These are phyloP conservation scores for Listrodromus nycthemerus DNA, from an alignment of 2,888 invertebrate species.

Conservation along the genomic window DNA sequence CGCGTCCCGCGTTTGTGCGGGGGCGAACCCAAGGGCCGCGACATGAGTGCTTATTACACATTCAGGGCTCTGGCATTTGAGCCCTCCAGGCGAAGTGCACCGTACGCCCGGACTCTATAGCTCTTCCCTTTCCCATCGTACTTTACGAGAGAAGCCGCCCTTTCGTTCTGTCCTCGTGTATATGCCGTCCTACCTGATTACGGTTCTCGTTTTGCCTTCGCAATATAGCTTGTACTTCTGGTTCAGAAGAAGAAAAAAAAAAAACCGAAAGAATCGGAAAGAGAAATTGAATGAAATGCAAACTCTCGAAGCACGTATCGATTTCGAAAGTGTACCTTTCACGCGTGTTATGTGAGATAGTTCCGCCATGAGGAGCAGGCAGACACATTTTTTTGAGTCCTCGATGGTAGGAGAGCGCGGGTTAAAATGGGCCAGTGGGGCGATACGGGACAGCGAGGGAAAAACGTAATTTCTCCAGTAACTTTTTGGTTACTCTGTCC, in stretches of 20 bases:
- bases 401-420: neutral
- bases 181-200: conserved; percentile 9
- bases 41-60: conserved; percentile 81
- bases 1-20: conserved; percentile 27
- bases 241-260: neutral
- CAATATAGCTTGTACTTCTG: conserved; percentile 6
- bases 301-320: conserved; percentile 23
- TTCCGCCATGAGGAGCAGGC: neutral
- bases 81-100: conserved; percentile 65
- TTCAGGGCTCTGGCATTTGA: conserved; percentile 77
- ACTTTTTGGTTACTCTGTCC: too few relatives aligned
- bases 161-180: conserved; percentile 33
- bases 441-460: too few relatives aligned
- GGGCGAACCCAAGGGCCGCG: conserved; percentile 56
- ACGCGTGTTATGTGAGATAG: neutral
- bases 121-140: conserved; percentile 12
- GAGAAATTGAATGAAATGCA: conserved; percentile 42
- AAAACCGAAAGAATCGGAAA: neutral
- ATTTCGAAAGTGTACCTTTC: conserved; percentile 28
- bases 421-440: neutral
- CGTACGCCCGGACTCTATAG: conserved; percentile 6
- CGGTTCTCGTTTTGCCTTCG: conserved; percentile 16
- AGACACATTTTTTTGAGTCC: neutral
- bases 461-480: too few relatives aligned
- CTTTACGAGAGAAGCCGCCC: conserved; percentile 29